These are phyloP conservation scores for Ectemnius lituratus DNA, from an alignment of 2,888 invertebrate genomes.

Conservation along the genomic window DNA sequence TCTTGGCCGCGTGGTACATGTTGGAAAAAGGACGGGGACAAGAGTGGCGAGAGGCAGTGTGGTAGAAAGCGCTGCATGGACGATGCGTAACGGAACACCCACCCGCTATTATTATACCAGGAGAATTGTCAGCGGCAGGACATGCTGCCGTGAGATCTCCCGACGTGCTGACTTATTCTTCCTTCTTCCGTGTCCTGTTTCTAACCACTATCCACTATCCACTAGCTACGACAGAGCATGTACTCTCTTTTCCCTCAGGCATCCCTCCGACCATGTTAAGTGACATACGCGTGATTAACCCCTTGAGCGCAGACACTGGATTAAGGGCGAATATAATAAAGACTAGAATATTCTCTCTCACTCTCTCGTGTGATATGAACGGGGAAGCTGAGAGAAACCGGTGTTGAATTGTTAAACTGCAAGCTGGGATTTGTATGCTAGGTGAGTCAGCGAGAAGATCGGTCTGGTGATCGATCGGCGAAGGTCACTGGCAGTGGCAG, in stretches of 20 bases:
- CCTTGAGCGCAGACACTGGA: slow-evolving; percentile 2
- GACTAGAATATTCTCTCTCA: no score
- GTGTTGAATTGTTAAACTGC: background rate
- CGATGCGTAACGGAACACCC: slow-evolving; percentile 55
- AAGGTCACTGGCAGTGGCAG: slow-evolving; percentile 6
- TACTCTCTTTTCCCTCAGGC: background rate
- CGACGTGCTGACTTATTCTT: slow-evolving; percentile 4
- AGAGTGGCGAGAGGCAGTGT: background rate
- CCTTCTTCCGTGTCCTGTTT: background rate
- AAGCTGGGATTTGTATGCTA: slow-evolving; percentile 1
- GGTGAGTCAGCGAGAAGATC: slow-evolving; percentile 15
- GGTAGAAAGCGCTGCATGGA: slow-evolving; percentile 8
- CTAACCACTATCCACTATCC: background rate
- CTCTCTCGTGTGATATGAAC: no score
- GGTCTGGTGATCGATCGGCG: background rate
- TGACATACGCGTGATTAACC: slow-evolving; percentile 3
- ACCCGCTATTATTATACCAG: slow-evolving; percentile 62
- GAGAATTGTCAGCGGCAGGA: slow-evolving; percentile 55
- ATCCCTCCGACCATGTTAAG: background rate
- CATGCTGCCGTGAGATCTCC: background rate
- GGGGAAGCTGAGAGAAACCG: no score
- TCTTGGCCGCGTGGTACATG: slow-evolving; percentile 64
- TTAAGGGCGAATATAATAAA: no score
- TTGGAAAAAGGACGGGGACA: slow-evolving; percentile 54
- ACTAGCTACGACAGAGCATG: background rate